Base-by-base conservation (phyloP, 2,888 invertebrate genomes). In the Latrodectus elegans region DNA sequence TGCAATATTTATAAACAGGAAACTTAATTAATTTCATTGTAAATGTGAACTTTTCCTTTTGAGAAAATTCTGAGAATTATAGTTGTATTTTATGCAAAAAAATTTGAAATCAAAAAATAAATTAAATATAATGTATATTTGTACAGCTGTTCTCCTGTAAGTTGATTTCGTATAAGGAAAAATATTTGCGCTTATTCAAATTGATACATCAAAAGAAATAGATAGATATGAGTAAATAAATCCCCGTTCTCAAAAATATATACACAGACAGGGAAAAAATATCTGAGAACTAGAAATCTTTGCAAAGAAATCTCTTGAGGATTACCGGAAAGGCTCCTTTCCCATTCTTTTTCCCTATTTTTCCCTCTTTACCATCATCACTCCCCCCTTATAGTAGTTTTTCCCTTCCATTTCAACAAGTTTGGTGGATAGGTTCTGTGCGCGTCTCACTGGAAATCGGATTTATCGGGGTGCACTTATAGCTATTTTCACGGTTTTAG, bases 181-280 rank as follows among this genome's bases (percentile, higher is more conserved):
- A 38, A 38, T 38, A 38, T 38, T 38, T 38, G 38, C 38, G 38
- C 14, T 60, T 60, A 83, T 83, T 83, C 71, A 76, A 65, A 71
- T 83, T 83, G 75, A 83, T 83, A 76, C 72, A 77, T 83, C 76
- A 70, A 77, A 22, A 76, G 71, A 83, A 77, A 77, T 77, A 83
- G 76, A 83, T 83, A 83, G 76, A 83, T 83, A 83, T 83, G 71
- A 83, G 83, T 83, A 83, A 83, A 83, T 83, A 83, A 75, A 75
- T 74, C 76, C 68, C 60, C 26, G 52, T 73, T 74, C 65, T 14
- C 70, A 68, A 22, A 74, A 73, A 81, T 68, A 81, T 68, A 73
- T 67, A 83, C 51, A 83, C 65, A 71, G 52, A 71, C 12, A 38
- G 60, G 52, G 38, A 68, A 53, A 68, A 68, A 38, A 38, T 38